phyloP scores from a whole-genome alignment of 2,113 vertebrate species.

The Pelobates fuscus region DNA sequence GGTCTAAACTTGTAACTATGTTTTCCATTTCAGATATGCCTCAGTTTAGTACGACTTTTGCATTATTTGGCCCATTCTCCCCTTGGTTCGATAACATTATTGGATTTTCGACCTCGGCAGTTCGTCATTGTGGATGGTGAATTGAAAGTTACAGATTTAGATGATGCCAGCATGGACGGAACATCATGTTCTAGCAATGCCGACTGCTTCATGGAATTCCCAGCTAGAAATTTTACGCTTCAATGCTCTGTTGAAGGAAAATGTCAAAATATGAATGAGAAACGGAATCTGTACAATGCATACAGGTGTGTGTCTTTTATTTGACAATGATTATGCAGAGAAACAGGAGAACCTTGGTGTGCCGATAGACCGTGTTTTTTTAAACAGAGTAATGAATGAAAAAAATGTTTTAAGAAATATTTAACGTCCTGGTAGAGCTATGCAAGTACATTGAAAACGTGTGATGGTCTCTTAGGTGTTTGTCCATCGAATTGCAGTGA shows the following conservation, averaged over 20 bases:
- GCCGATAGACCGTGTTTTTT: too few relatives aligned
- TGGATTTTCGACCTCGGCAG: slow-evolving; percentile 89
- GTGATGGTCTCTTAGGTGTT: too few relatives aligned
- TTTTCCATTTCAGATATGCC: slow-evolving; percentile 74
- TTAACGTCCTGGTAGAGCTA: too few relatives aligned
- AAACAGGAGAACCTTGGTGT: too few relatives aligned
- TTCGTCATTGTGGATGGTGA: slow-evolving; percentile 85
- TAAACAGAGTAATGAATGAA: too few relatives aligned
- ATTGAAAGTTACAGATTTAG: slow-evolving; percentile 85
- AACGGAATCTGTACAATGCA: slow-evolving; percentile 88
- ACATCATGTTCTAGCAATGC: slow-evolving; percentile 67
- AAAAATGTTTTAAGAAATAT: too few relatives aligned
- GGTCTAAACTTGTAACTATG: neutral
- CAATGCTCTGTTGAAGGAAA: slow-evolving; percentile 75
- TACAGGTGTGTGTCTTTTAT: slow-evolving; percentile 72
- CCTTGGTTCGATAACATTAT: slow-evolving; percentile 80
- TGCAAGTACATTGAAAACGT: too few relatives aligned
- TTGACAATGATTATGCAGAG: neutral
- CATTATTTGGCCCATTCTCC: slow-evolving; percentile 87
- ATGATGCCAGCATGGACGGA: slow-evolving; percentile 81
- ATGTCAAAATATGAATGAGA: slow-evolving; percentile 84
- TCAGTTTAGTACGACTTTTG: slow-evolving; percentile 81
- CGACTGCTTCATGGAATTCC: slow-evolving; percentile 81
- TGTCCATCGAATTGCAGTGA: too few relatives aligned
- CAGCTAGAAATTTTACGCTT: slow-evolving; percentile 84